A percentile compares a stretch with the other conserved stretches of the same genome.
Evolutionary conservation across 2,797 vertebrate species (phyloP).

Genomic region (Leptoclinus maculatus): DNA sequence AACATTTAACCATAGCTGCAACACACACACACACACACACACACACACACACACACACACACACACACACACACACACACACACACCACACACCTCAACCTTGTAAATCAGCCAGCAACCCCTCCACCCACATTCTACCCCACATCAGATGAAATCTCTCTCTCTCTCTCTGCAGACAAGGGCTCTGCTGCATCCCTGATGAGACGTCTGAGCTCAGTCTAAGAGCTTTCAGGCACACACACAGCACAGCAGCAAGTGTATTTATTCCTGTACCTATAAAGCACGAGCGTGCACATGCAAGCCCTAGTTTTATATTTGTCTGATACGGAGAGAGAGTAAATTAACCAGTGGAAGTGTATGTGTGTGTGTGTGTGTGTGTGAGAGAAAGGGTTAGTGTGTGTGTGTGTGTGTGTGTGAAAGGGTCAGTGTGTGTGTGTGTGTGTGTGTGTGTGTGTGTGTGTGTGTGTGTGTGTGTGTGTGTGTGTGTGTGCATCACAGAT

Average conservation of each 20-base stretch:
- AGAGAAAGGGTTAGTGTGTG: slow-evolving; percentile 30
- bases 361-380: slow-evolving; percentile 26
- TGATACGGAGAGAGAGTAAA: slow-evolving; percentile 59
- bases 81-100: slow-evolving; percentile 36
- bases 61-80: slow-evolving; percentile 11
- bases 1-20: slow-evolving; percentile 35
- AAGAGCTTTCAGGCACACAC: slow-evolving; percentile 53
- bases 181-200: slow-evolving; percentile 84
- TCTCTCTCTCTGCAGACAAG: slow-evolving; percentile 79
- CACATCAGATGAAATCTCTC: slow-evolving; percentile 67
- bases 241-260: slow-evolving; percentile 37
- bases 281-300: slow-evolving; percentile 37
- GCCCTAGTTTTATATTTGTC: slow-evolving; percentile 58
- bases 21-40: no score
- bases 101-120: slow-evolving; percentile 57
- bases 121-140: slow-evolving; percentile 51
- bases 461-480: slow-evolving; percentile 48
- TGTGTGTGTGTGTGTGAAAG: slow-evolving; percentile 58
- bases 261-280: slow-evolving; percentile 49
- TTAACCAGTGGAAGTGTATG: slow-evolving; percentile 51
- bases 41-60: slow-evolving; percentile 8
- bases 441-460: slow-evolving; percentile 60
- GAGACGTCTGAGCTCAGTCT: slow-evolving; percentile 81
- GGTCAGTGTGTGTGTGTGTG: slow-evolving; percentile 37
- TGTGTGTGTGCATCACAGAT: slow-evolving; percentile 74